A percentile compares a stretch with the other conserved stretches of the same genome.
phyloP scores from a whole-genome alignment of 2,888 invertebrate genomes.

The Epistrophe eligans region DNA sequence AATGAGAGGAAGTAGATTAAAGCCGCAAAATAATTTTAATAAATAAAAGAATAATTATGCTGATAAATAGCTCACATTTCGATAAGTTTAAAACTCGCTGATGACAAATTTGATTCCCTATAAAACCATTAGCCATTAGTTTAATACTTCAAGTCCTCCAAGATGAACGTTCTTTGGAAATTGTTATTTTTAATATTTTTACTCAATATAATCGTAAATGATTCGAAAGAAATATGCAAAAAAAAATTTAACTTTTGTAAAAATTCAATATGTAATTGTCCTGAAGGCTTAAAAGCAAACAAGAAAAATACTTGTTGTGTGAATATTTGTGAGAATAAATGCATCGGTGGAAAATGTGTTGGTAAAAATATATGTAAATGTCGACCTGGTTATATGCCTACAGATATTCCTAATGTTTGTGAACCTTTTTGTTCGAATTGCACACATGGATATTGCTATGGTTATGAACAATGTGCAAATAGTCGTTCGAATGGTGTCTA shows the following conservation, averaged over 20 bases:
- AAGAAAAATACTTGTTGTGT: slow-evolving; percentile 19
- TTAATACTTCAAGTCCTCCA: neutral
- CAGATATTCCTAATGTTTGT: slow-evolving; percentile 64
- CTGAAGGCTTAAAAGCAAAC: neutral
- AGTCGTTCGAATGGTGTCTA: neutral
- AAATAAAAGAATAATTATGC: neutral
- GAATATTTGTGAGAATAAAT: slow-evolving; percentile 32
- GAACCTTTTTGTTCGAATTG: slow-evolving; percentile 79
- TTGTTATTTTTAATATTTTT: neutral
- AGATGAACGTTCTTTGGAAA: slow-evolving; percentile 5
- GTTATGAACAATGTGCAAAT: slow-evolving; percentile 77
- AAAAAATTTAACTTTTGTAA: slow-evolving; percentile 1
- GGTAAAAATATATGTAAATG: slow-evolving; percentile 76
- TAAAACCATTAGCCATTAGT: neutral
- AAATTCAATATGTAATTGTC: slow-evolving; percentile 21
- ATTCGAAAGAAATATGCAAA: neutral
- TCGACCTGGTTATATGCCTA: slow-evolving; percentile 77
- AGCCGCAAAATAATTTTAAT: neutral
- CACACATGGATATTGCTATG: slow-evolving; percentile 80
- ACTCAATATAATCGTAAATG: neutral
- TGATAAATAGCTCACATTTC: neutral
- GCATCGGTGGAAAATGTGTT: slow-evolving; percentile 68
- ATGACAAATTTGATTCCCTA: neutral
- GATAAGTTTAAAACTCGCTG: too few species aligned
- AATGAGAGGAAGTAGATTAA: neutral